Evolutionary conservation across 1,140 invertebrate genomes (phyloP).

Genomic region (Drosophila lowei): DNA sequence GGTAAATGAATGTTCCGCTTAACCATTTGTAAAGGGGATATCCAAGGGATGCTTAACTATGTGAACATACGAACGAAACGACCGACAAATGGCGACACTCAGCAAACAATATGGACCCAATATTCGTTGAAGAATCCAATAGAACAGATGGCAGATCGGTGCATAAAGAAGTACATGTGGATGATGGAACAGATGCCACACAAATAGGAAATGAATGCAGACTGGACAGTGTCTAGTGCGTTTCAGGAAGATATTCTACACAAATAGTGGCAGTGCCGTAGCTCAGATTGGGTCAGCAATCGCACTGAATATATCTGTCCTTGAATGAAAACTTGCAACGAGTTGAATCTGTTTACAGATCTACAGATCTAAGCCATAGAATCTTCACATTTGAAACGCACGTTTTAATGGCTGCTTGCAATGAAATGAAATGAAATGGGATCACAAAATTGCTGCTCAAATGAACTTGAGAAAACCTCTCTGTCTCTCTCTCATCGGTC

Average conservation of each 20-base stretch:
- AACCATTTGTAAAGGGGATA: constrained; percentile 13
- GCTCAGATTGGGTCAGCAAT: too few relatives aligned
- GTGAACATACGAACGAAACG: constrained; percentile 64
- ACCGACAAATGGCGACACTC: constrained; percentile 59
- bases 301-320: too few relatives aligned
- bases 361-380: too few relatives aligned
- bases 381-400: not conserved
- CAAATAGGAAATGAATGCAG: too few relatives aligned
- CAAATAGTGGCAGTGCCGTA: too few relatives aligned
- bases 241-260: too few relatives aligned
- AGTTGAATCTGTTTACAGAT: too few relatives aligned
- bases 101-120: constrained; percentile 72
- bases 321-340: too few relatives aligned
- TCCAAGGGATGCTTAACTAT: constrained; percentile 18
- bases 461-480: constrained; percentile 52
- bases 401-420: not conserved
- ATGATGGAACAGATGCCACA: too few relatives aligned
- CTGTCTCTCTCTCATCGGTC: constrained; percentile 29
- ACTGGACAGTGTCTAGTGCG: too few relatives aligned
- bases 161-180: not conserved
- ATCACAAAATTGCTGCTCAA: constrained; percentile 58
- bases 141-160: too few relatives aligned
- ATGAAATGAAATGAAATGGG: not conserved
- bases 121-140: not conserved
- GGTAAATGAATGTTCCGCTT: constrained; percentile 17